Conservation (phyloP, 1,140 invertebrate genomes). For the Thaumatotibia leucotreta region DNA sequence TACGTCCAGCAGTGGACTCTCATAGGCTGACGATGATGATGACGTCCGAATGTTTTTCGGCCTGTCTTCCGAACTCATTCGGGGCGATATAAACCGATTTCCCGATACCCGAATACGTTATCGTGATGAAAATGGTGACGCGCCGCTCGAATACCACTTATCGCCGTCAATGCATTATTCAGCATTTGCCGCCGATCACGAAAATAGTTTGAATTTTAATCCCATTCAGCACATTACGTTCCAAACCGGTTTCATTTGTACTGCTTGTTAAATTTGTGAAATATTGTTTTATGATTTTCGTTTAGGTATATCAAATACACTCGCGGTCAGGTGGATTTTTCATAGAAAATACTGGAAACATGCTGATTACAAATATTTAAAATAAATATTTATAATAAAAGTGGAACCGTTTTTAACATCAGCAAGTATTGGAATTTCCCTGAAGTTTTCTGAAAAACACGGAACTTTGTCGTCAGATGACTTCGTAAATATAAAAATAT, state of each 20-base stretch:
- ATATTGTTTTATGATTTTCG: too few species aligned
- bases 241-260: not conserved
- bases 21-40: not conserved
- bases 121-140: conserved; percentile 2
- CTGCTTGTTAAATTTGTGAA: not conserved
- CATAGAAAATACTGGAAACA: too few species aligned
- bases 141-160: not conserved
- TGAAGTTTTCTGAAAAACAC: too few species aligned
- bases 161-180: not conserved
- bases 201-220: conserved; percentile 8
- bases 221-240: not conserved
- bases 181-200: not conserved
- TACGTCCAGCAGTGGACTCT: too few species aligned
- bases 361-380: too few species aligned
- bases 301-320: too few species aligned
- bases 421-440: too few species aligned
- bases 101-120: not conserved
- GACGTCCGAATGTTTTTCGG: not conserved
- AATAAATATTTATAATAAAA: too few species aligned
- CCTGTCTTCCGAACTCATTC: not conserved
- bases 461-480: too few species aligned
- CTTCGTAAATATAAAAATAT: too few species aligned
- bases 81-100: not conserved
- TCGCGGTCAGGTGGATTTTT: too few species aligned
- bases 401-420: too few species aligned